Base-by-base conservation (phyloP, 2,888 invertebrate species). In the Acronicta aceris region DNA sequence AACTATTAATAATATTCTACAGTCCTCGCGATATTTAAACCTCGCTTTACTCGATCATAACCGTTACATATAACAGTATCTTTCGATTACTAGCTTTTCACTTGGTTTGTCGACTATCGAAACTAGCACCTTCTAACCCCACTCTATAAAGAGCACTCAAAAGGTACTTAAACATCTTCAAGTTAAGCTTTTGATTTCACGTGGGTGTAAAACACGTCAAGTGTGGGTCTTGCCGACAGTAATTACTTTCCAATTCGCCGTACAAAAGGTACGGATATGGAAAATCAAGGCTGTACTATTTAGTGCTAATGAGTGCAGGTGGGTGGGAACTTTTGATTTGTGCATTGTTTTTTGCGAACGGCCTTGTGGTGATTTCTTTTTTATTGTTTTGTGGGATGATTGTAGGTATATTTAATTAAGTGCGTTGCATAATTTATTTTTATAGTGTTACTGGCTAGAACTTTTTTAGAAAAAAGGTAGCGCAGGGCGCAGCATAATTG, bases 241-340 rank as follows among this genome's bases (percentile, higher is more conserved):
- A 90, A 91, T 91, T 90, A 86, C 89, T 90, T 89, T 91, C 88
- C 88, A 86, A 88, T 87, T 51, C 61, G 83, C 70, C 51, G 66
- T 56, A 74, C 76, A 71, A 87, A 83, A 83, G 80, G 76, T 50
- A 65, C 78, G 55, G 67, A 71, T 74, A 81, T 76, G 82, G 81
- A 63, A 76, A 68, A 59, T 68, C 69, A 78, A 81, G 78, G 78
- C 38, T 77, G 65, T 59, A 59, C 71, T 69, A 60, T 71, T 84
- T 82, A 80, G 76, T 63, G 60, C 60, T 80, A 80, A 81, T 83
- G 80, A 83, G 72, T 57, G 47, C 49, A 49, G 56, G 84, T 84
- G 76, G 84, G 84, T 59, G 76, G 66, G 50, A 62, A 67, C 58
- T 58, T 69, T 67, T 82, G 75, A 82, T 81, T 80, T 72, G 68